Percentiles rank a stretch among this genome's conserved stretches.
Evolutionary conservation across 2,113 vertebrate species (phyloP).

Genomic region (Gallinago jamesoni): DNA sequence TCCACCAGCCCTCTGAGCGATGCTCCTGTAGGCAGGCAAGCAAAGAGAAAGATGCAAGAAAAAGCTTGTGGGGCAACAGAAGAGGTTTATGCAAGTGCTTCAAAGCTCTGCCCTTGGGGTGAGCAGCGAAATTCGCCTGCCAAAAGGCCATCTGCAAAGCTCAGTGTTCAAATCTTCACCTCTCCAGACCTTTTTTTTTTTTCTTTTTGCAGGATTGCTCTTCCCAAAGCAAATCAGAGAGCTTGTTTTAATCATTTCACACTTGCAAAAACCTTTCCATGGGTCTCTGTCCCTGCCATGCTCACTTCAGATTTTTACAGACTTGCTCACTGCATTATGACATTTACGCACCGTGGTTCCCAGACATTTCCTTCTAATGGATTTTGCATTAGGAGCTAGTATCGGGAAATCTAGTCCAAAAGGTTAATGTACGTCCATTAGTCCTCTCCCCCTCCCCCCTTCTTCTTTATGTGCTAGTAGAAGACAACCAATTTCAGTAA

Average conservation of each 20-base stretch:
- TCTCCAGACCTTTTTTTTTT: not conserved
- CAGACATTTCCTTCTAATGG: slow-evolving; percentile 31
- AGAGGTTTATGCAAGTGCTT: not conserved
- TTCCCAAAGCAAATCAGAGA: not conserved
- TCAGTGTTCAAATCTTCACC: not conserved
- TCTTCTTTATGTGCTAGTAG: slow-evolving; percentile 14
- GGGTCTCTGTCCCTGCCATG: not conserved
- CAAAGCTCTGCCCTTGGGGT: not conserved
- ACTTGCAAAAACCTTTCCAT: not conserved
- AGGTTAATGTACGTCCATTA: slow-evolving; percentile 67
- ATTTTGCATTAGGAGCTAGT: slow-evolving; percentile 45
- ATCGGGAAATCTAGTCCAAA: slow-evolving; percentile 59
- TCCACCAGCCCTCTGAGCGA: not conserved
- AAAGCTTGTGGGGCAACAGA: not conserved
- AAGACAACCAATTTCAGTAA: slow-evolving; percentile 46
- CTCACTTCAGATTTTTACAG: not conserved
- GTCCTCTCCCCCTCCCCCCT: not conserved
- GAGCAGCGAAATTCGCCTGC: not conserved
- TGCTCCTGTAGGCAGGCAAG: not conserved
- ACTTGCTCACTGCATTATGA: not conserved
- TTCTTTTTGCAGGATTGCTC: not conserved
- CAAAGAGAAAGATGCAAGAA: no score
- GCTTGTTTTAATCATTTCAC: not conserved
- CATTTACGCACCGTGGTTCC: not conserved
- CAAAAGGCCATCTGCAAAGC: not conserved